Conservation (phyloP, 1,140 invertebrate species). For the Pantala flavescens region DNA sequence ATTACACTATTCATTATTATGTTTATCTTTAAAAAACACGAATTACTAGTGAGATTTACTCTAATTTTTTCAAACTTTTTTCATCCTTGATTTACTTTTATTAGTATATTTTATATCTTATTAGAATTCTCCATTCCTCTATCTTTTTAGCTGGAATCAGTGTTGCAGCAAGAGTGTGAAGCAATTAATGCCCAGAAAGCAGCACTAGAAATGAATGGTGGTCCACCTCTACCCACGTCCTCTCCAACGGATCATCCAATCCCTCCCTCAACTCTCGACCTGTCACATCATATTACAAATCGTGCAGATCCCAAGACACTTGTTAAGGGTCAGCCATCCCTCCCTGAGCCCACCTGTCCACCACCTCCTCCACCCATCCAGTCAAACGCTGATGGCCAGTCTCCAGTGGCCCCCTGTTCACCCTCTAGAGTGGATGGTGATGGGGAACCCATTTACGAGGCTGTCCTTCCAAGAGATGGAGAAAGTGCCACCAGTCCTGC, state of each 20-base stretch:
- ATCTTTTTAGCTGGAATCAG: conserved; percentile 39
- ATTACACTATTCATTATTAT: background rate
- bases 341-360: conserved; percentile 62
- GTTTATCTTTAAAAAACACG: background rate
- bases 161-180: conserved; percentile 45
- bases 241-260: conserved; percentile 19
- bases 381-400: conserved; percentile 33
- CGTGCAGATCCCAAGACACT: background rate
- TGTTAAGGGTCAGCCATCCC: conserved; percentile 40
- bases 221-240: conserved; percentile 16
- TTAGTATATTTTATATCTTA: too few species aligned
- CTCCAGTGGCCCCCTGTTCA: conserved; percentile 17
- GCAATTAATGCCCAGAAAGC: conserved; percentile 20
- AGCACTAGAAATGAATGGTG: conserved; percentile 14
- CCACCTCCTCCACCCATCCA: conserved; percentile 51
- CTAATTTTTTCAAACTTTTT: too few species aligned
- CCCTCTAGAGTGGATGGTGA: conserved; percentile 27
- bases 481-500: conserved; percentile 30
- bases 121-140: too few species aligned
- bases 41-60: background rate
- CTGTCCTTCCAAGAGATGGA: conserved; percentile 58
- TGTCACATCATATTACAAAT: background rate
- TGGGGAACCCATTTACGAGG: conserved; percentile 74
- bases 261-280: conserved; percentile 23
- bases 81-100: too few species aligned